Base-by-base conservation (phyloP, 2,797 vertebrate genomes). In the Tenualosa ilisha region DNA sequence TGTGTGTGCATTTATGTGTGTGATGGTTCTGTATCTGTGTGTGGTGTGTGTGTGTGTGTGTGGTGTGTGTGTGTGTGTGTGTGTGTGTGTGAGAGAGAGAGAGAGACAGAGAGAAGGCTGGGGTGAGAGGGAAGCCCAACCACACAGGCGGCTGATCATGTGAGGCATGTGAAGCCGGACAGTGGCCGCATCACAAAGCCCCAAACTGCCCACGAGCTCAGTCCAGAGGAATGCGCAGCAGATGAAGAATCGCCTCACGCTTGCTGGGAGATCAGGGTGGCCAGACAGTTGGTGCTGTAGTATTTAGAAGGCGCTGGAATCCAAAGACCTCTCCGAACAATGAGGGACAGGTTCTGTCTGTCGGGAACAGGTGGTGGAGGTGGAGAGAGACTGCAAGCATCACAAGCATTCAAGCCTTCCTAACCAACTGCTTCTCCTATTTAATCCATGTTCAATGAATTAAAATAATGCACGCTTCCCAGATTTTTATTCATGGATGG, bases 311-410 rank as follows among this genome's bases (percentile, higher is more conserved):
- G 79, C 79, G 54, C 37, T 56, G 65, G 50, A 49, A 83, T 40
- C 17, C 83, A 86, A 85, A 68, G 61, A 40, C 63, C 56, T 83
- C 86, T 89, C 91, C 82, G 88, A 92, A 94, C 93, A 95, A 95
- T 93, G 92, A 89, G 91, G 90, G 90, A 90, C 91, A 89, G 93
- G 93, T 79, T 22, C 72, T 79, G 72, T 92, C 91, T 92, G 93
- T 93, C 91, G 87, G 89, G 84, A 86, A 95, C 95, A 95, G 95
- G 95, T 96, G 95, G 88, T 46, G 46, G 59, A 31, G 81, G 65
- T 82, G 51, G 7, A 15, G 31, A 63, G 51, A 12, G 85, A 84
- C 87, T 22, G 17, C 40, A 79, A 79, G 72, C 72, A 79, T 79
- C 37, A 7, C 72, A 79, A 79, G 22, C 20, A 46, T 79, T 12